These are phyloP conservation scores for Gymnorhina tibicen DNA, from an alignment of 2,113 vertebrate species.

Conservation along the genomic window DNA sequence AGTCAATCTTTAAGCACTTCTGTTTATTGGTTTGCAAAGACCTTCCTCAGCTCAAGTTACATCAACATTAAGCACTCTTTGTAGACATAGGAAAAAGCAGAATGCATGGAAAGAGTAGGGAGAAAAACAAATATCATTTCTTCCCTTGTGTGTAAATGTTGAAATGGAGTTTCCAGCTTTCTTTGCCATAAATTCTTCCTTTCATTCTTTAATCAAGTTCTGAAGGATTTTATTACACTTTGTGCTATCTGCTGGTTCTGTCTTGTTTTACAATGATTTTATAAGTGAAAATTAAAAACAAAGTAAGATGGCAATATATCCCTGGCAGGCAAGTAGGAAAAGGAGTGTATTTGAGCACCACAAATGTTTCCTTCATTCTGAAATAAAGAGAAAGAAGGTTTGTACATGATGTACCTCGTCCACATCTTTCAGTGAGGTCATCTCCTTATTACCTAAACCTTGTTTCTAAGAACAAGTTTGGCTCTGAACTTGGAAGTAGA, in stretches of 20 bases:
- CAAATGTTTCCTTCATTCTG: neutral
- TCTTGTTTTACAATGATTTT: constrained; percentile 38
- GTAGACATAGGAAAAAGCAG: neutral
- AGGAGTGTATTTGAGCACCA: neutral
- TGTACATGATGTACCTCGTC: neutral
- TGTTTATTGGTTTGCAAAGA: neutral
- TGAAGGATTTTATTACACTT: constrained; percentile 8
- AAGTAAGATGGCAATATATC: neutral
- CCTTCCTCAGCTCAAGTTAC: neutral
- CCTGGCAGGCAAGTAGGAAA: neutral
- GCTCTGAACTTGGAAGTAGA: neutral
- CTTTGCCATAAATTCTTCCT: neutral
- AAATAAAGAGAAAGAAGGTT: neutral
- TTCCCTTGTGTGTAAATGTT: neutral
- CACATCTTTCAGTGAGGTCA: neutral
- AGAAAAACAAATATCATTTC: neutral
- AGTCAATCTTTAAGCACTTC: neutral
- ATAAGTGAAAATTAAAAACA: neutral
- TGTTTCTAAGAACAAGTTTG: neutral
- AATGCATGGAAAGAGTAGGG: neutral
- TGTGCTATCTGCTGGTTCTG: neutral
- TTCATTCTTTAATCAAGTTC: neutral
- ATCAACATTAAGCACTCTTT: neutral
- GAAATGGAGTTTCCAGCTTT: neutral
- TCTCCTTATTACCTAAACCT: neutral